Evolutionary conservation across 2,113 vertebrate genomes (phyloP), one percentile per base, ranked within the genome.

Genomic region (Drymodes brunneopygia): DNA sequence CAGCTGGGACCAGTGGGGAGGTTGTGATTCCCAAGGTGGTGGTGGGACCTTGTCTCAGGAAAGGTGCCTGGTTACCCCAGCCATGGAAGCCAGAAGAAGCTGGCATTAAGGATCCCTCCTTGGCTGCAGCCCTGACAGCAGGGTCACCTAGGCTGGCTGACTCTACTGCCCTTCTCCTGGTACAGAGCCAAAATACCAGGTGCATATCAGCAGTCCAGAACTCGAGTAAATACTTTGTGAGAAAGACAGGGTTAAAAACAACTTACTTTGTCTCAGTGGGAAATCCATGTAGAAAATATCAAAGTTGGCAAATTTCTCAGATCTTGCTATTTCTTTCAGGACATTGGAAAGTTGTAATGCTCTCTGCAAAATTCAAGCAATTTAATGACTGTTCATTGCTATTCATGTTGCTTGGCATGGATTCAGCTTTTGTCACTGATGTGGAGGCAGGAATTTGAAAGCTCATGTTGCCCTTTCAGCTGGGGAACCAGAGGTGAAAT

Each of bases 201-300:
- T 36, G 15, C 16, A 3, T 12, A 23, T 40, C 38, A 61, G 48
- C 78, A 54, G 62, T 38, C 56, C 31, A 47, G 24, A 8, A 42
- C 21, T 14, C 58, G 17, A 35, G 19, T 21, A 56, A 90, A 70
- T 15, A n/a, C 31, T 86, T 44, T 7, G 4, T 31, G 56, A 88
- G 10, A 79, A 67, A 86, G n/a, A 64, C 6, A 47, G n/a, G 33
- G 23, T 57, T 61, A 56, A 75, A 69, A 51, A 11, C 50, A n/a
- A 95, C 97, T 98, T 98, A 98, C 98, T 96, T 97, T 97, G 96
- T 64, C 25, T 96, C 84, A 98, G 97, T 74, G 97, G 96, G 71
- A 97, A 98, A 92, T 98, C 97, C 96, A 97, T 65, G 92, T 98
- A 98, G 97, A 97, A 95, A 87, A 98, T 15, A 74, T 97, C 45